These are phyloP conservation scores for Malthinus flaveolus DNA, from an alignment of 2,888 invertebrate species.

Conservation along the genomic window DNA sequence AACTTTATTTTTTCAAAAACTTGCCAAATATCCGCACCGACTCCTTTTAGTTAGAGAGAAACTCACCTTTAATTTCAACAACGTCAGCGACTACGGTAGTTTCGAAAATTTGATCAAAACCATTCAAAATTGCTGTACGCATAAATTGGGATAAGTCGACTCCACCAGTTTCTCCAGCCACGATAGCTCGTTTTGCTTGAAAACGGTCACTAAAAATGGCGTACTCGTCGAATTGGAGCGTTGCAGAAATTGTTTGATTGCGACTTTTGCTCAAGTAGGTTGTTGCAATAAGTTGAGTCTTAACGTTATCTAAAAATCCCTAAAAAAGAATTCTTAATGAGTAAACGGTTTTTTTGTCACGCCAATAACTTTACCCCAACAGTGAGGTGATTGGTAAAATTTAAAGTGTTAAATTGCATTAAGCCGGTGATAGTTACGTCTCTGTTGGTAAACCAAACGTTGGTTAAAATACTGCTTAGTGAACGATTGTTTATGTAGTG, in stretches of 20 bases:
- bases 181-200: constrained; percentile 43
- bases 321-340: constrained; percentile 37
- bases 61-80: constrained; percentile 37
- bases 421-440: constrained; percentile 40
- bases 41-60: no score
- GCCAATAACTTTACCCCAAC: constrained; percentile 41
- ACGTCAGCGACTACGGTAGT: constrained; percentile 40
- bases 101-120: constrained; percentile 54
- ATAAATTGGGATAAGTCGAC: constrained; percentile 54
- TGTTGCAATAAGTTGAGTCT: constrained; percentile 53
- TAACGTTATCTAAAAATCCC: constrained; percentile 56
- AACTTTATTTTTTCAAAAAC: no score
- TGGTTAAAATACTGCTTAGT: constrained; percentile 47
- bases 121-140: constrained; percentile 51
- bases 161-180: constrained; percentile 47
- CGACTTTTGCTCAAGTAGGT: constrained; percentile 60
- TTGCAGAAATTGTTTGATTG: constrained; percentile 54
- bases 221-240: constrained; percentile 53
- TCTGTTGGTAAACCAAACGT: constrained; percentile 58
- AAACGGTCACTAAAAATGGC: constrained; percentile 50
- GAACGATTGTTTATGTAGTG: constrained; percentile 50
- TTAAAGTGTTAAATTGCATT: constrained; percentile 45
- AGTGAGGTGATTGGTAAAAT: constrained; percentile 43
- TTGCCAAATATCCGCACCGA: no score
- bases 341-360: constrained; percentile 4